Percentiles rank a stretch among this genome's conserved stretches.
Conservation (phyloP, 2,113 vertebrate species). For the Malurus elegans region DNA sequence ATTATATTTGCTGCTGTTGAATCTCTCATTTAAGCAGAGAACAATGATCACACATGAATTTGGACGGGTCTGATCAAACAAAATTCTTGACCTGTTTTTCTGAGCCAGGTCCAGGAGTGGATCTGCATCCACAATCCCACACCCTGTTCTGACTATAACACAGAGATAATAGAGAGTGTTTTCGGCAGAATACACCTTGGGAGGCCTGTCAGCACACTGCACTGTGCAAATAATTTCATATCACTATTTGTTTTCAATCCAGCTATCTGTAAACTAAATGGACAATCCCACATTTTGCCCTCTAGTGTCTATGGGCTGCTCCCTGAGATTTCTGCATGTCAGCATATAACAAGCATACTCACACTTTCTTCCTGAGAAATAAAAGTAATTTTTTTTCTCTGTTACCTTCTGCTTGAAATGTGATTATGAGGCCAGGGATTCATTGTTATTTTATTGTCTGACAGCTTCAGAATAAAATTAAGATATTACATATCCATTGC, state of each 20-base stretch:
- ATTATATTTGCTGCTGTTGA: neutral
- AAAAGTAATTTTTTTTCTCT: neutral
- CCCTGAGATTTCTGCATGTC: neutral
- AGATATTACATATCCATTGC: neutral
- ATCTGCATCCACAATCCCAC: neutral
- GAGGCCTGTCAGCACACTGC: neutral
- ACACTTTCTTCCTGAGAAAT: neutral
- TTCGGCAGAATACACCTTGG: neutral
- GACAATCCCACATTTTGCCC: neutral
- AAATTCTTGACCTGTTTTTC: neutral
- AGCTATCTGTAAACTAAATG: neutral
- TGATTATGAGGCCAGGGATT: neutral
- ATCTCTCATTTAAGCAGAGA: neutral
- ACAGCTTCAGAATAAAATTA: slow-evolving; percentile 31
- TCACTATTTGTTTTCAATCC: neutral
- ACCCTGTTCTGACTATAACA: neutral
- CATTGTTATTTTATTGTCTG: neutral
- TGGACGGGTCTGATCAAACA: neutral
- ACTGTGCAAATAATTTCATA: neutral
- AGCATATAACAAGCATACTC: neutral
- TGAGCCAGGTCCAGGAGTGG: neutral
- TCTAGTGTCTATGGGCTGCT: neutral
- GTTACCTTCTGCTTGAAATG: neutral
- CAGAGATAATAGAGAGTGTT: neutral
- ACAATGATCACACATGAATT: neutral